phyloP scores from a whole-genome alignment of 2,888 invertebrate species.

The Cantharis nigra region DNA sequence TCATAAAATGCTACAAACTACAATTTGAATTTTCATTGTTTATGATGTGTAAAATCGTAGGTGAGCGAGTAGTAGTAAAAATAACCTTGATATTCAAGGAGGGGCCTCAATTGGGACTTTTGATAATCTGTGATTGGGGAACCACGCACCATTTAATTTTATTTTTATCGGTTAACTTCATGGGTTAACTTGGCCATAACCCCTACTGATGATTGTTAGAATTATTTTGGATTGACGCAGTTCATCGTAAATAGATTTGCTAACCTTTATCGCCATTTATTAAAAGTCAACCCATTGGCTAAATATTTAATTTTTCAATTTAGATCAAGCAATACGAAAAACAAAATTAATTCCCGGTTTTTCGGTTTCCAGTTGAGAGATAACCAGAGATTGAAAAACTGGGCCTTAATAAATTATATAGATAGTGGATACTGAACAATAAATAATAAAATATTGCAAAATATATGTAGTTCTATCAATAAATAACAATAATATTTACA shows the following conservation, averaged over 20 bases:
- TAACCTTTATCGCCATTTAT: background rate
- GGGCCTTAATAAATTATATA: background rate
- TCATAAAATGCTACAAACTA: background rate
- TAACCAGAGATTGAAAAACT: too few relatives aligned
- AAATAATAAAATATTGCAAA: background rate
- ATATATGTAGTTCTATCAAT: background rate
- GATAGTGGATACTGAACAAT: background rate
- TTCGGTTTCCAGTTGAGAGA: too few relatives aligned
- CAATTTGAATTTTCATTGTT: background rate
- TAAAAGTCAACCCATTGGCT: background rate
- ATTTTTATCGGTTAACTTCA: constrained; percentile 13
- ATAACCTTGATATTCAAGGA: constrained; percentile 24
- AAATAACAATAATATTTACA: background rate
- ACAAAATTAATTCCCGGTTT: too few relatives aligned
- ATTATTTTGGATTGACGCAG: constrained; percentile 2
- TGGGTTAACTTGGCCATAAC: constrained; percentile 13
- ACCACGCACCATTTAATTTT: constrained; percentile 17
- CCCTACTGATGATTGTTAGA: constrained; percentile 11
- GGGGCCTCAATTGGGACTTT: constrained; percentile 22
- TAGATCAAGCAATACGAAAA: too few relatives aligned
- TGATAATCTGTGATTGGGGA: constrained; percentile 5
- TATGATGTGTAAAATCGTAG: constrained; percentile 1
- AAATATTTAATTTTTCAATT: too few relatives aligned
- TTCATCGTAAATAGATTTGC: background rate
- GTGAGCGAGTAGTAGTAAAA: constrained; percentile 16